phyloP scores from a whole-genome alignment of 2,797 vertebrate genomes.

The Sternotherus odoratus region DNA sequence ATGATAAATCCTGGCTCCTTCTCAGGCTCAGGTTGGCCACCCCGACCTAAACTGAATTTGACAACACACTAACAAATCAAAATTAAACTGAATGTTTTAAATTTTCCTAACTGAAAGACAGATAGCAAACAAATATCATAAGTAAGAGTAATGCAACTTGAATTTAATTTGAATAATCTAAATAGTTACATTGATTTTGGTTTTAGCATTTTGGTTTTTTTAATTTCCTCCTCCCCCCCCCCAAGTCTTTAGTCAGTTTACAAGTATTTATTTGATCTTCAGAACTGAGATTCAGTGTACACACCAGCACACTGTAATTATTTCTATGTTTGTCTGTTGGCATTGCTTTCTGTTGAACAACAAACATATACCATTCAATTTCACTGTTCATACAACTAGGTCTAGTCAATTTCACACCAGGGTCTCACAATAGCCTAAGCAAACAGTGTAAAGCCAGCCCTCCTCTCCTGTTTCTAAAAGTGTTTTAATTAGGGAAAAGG shows the following conservation, averaged over 20 bases:
- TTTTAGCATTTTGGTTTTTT: background rate
- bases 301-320: rapidly evolving
- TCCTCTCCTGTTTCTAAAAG: background rate
- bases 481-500: background rate
- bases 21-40: no score
- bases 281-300: background rate
- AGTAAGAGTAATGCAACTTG: background rate
- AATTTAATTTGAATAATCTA: background rate
- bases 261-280: background rate
- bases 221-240: background rate
- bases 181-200: no score
- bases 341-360: rapidly evolving
- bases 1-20: no score
- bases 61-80: background rate
- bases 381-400: rapidly evolving
- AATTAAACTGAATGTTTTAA: background rate
- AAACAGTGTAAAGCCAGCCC: background rate
- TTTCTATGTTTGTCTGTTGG: rapidly evolving
- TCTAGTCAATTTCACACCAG: background rate
- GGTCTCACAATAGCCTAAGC: background rate
- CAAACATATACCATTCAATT: rapidly evolving
- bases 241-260: background rate
- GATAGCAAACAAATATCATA: background rate
- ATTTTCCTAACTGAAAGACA: background rate
- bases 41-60: rapidly evolving